Percentiles rank a stretch among this genome's conserved stretches.
Conservation (phyloP, 2,888 invertebrate species). For the Drosophila paracracens region DNA sequence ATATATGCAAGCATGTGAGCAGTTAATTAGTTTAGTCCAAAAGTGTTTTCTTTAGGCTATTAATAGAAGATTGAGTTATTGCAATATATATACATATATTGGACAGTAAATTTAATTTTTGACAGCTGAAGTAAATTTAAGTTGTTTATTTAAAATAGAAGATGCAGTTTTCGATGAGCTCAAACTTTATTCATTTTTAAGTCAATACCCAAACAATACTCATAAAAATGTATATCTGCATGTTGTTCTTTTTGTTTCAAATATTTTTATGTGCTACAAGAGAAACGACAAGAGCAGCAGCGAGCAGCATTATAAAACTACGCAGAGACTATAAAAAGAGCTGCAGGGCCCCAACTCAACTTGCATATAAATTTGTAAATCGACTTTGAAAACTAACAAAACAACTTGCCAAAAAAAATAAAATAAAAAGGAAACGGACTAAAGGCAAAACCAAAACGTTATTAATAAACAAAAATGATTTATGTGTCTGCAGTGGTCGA, state of each 20-base stretch:
- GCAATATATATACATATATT: not conserved
- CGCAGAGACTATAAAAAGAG: slow-evolving; percentile 12
- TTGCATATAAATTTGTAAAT: slow-evolving; percentile 65
- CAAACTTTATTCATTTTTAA: slow-evolving; percentile 7
- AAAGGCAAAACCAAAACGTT: slow-evolving; percentile 50
- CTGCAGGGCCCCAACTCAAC: slow-evolving; percentile 25
- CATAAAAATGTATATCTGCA: slow-evolving; percentile 5
- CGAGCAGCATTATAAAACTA: slow-evolving; percentile 9
- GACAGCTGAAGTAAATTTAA: not conserved
- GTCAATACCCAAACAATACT: slow-evolving; percentile 2
- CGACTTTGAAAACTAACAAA: slow-evolving; percentile 72
- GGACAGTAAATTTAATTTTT: not conserved
- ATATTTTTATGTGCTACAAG: slow-evolving; percentile 34
- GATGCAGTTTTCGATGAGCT: not conserved
- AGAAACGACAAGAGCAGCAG: not conserved
- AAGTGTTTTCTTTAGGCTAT: not conserved
- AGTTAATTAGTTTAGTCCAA: not conserved
- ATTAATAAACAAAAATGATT: slow-evolving; percentile 75
- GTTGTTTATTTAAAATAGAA: not conserved
- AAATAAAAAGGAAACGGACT: slow-evolving; percentile 9
- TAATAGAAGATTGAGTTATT: not conserved
- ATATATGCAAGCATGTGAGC: not conserved
- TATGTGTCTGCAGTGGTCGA: slow-evolving; percentile 65
- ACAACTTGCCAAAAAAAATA: slow-evolving; percentile 62
- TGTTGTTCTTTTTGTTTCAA: slow-evolving; percentile 6